phyloP scores from a whole-genome alignment of 1,140 invertebrate genomes.

The Teleopsis dalmanni region DNA sequence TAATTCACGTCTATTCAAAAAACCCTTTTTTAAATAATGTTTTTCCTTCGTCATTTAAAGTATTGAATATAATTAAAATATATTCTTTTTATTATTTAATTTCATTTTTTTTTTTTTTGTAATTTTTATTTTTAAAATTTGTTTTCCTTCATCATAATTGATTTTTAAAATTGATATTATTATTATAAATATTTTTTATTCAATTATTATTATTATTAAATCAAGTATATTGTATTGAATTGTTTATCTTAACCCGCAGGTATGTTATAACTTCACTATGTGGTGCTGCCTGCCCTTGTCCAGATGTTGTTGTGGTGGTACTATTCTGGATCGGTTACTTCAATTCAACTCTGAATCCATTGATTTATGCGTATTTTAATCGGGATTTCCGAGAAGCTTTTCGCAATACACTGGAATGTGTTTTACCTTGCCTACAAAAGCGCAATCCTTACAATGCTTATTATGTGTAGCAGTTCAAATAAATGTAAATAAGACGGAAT shows the following conservation, averaged over 20 bases:
- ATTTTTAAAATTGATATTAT: too few species aligned
- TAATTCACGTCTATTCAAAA: too few species aligned
- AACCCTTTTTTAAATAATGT: too few species aligned
- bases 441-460: slow-evolving; percentile 48
- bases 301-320: slow-evolving; percentile 70
- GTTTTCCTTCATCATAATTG: too few species aligned
- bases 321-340: slow-evolving; percentile 83
- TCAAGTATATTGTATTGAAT: neutral
- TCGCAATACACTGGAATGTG: slow-evolving; percentile 82
- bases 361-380: slow-evolving; percentile 98
- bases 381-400: slow-evolving; percentile 95
- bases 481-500: too few species aligned
- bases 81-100: too few species aligned
- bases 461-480: slow-evolving; percentile 39
- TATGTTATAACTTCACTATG: slow-evolving; percentile 83
- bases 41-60: too few species aligned
- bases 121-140: too few species aligned
- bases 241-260: slow-evolving; percentile 46
- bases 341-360: slow-evolving; percentile 93
- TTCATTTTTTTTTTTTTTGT: too few species aligned
- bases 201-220: neutral
- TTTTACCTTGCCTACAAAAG: slow-evolving; percentile 60
- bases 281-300: slow-evolving; percentile 69
- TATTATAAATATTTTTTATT: neutral
- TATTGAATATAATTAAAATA: too few species aligned